Conservation (phyloP, 2,797 vertebrate genomes). For the Pteronotus mesoamericanus region DNA sequence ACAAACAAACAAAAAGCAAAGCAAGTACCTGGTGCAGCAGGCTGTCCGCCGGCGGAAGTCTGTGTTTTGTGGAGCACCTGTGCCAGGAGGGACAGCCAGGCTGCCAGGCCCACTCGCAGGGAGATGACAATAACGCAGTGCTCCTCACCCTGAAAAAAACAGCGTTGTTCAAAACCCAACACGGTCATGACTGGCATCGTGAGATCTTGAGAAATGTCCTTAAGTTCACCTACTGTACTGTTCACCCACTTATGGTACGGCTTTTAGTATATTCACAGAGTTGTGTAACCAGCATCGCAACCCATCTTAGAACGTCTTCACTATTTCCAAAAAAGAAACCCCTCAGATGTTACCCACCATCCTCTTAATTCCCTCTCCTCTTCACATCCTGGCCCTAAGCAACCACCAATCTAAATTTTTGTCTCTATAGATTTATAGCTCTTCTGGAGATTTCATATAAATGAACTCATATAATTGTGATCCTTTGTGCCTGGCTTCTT, state of each 20-base stretch:
- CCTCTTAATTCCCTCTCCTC: not conserved
- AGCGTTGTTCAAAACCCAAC: not conserved
- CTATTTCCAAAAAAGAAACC: not conserved
- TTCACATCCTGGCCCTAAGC: too few species aligned
- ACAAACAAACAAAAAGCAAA: not conserved
- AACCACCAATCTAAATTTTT: not conserved
- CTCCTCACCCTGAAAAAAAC: constrained; percentile 79
- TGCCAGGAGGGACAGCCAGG: constrained; percentile 48
- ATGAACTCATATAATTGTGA: not conserved
- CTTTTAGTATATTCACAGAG: not conserved
- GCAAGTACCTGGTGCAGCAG: constrained; percentile 78
- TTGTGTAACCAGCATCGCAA: not conserved
- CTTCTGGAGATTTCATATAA: not conserved
- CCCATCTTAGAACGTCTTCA: not conserved
- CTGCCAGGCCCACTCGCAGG: constrained; percentile 83
- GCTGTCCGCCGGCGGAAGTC: not conserved
- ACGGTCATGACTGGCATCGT: not conserved
- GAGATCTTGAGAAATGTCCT: not conserved
- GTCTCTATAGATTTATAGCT: not conserved
- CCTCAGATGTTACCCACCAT: not conserved
- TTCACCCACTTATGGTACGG: too few species aligned
- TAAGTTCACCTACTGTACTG: not conserved
- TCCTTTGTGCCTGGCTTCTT: not conserved
- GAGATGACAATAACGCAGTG: constrained; percentile 78
- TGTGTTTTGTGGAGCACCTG: constrained; percentile 23